Base-by-base conservation (phyloP, 1,140 invertebrate genomes). In the Orchestia grillus region DNA sequence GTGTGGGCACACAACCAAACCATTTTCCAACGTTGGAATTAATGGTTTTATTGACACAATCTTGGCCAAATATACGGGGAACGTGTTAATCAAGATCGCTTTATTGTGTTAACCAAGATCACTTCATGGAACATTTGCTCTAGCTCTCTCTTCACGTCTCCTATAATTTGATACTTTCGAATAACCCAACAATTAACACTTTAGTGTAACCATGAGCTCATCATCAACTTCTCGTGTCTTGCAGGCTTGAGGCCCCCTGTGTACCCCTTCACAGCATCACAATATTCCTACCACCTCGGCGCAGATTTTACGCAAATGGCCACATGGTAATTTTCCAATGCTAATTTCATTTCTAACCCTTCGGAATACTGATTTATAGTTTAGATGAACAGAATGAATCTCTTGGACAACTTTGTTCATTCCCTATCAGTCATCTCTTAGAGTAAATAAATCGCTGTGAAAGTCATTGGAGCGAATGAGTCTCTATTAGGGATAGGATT, bases 261-360 rank as follows among this genome's bases (percentile, higher is more conserved):
- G 95, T 96, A 96, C 43, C 96, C 96, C 57, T 96, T 96, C 62
- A 90, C 96, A 62, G 88, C 96, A 47, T 96, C 96, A 23, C 96
- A 96, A 44, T 96, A 96, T 45, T 87, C 95, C n/a, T 96, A 96
- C 47, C 96, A 95, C 44, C 92, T 91, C 45, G 53, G 44, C 16
- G 96, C 87, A 41, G 96, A 96, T 57, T 90, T 96, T 87, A 91
- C 96, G 15, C 87, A 90, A 45, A 91, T 96, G 96, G 96, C 96
- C 1, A 90, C 87, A 15, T 96, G 87, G 87, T 96, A 45, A 90
- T 77, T 3, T 23, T 77, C 3, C 62, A 23, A 77, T 28, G 62
- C 62, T 77, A 77, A 77, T 77, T 23, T 3, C 3, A 77, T 77
- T 77, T 77, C 1, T 77, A 77, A 23, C 28, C 28, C 47, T 53